phyloP scores from a whole-genome alignment of 1,140 invertebrate species.

The Aporrectodea caliginosa region DNA sequence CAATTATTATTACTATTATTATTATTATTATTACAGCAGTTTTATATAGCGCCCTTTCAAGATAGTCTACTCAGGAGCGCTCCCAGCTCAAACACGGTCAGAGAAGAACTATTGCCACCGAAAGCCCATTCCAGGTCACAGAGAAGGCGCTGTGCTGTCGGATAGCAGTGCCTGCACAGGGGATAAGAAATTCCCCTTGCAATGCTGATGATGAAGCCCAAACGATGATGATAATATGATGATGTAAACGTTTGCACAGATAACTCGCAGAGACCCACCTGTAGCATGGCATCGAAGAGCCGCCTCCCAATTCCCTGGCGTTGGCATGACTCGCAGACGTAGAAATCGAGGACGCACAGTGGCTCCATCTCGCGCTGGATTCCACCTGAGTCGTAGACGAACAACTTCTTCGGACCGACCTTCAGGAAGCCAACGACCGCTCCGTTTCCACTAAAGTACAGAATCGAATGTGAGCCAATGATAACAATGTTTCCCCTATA shows the following conservation, averaged over 20 bases:
- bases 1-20: neutral
- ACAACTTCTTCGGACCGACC: constrained; percentile 52
- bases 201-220: neutral
- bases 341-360: constrained; percentile 56
- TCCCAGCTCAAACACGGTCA: too few species aligned
- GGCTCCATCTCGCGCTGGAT: constrained; percentile 52
- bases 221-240: neutral
- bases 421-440: constrained; percentile 51
- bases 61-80: too few species aligned
- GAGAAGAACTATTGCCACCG: neutral
- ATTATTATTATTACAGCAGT: neutral
- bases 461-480: too few species aligned
- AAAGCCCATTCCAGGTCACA: too few species aligned
- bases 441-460: neutral
- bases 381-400: constrained; percentile 52
- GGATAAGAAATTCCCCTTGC: neutral
- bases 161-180: too few species aligned
- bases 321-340: constrained; percentile 54
- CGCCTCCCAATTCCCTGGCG: constrained; percentile 51
- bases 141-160: too few species aligned
- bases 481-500: too few species aligned
- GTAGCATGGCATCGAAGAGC: constrained; percentile 54
- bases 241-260: neutral
- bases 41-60: too few species aligned
- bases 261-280: constrained; percentile 38